These are phyloP conservation scores for Drosophila arizonae DNA, from an alignment of 1,140 invertebrate species.

Conservation along the genomic window DNA sequence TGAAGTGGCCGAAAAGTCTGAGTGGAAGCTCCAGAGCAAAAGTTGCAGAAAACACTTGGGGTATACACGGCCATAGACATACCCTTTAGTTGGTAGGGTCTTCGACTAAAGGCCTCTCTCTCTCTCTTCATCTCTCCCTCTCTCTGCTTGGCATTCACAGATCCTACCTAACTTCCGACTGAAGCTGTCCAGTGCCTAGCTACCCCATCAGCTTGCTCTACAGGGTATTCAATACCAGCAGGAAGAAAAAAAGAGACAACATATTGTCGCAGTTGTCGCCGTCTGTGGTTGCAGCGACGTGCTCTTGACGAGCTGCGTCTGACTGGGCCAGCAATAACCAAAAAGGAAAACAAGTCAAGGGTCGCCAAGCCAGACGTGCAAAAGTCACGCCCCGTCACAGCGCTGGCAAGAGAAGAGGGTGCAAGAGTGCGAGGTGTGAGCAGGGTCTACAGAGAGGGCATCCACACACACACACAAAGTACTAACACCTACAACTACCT, in stretches of 20 bases:
- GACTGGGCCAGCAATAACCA: constrained; percentile 36
- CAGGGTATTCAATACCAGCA: too few relatives aligned
- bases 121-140: too few relatives aligned
- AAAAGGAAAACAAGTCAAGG: constrained; percentile 65
- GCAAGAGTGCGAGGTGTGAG: background rate
- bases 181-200: too few relatives aligned
- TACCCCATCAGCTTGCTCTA: too few relatives aligned
- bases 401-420: background rate
- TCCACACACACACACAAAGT: constrained; percentile 1
- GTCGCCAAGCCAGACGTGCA: constrained; percentile 63
- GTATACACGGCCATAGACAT: too few relatives aligned
- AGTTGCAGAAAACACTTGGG: too few relatives aligned
- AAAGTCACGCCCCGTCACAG: constrained; percentile 56
- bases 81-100: too few relatives aligned
- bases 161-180: too few relatives aligned
- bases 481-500: background rate
- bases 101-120: too few relatives aligned
- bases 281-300: constrained; percentile 45
- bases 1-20: background rate
- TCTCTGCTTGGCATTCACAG: too few relatives aligned
- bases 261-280: constrained; percentile 39
- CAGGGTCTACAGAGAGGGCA: background rate
- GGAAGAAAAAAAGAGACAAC: background rate
- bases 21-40: too few relatives aligned
- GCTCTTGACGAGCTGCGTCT: constrained; percentile 40